Base-by-base conservation (phyloP, 2,113 vertebrate species). In the Lipophrys pholis region DNA sequence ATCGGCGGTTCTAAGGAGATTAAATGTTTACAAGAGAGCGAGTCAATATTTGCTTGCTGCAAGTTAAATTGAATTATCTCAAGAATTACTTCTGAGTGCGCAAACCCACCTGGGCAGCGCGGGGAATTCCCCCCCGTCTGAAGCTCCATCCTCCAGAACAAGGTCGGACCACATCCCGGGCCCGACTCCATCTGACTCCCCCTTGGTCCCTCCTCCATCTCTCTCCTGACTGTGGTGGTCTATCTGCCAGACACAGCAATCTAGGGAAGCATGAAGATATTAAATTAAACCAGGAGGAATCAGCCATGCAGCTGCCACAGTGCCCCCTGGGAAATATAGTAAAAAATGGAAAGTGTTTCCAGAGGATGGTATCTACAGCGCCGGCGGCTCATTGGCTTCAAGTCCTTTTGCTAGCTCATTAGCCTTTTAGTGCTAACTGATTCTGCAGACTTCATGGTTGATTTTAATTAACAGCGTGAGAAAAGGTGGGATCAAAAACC, bases 241-340 rank as follows among this genome's bases (percentile, higher is more conserved):
- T 69, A 66, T 82, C 75, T 87, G 80, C 61, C 80, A 86, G 76
- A 84, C 70, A 73, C 63, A 85, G 86, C 75, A 76, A 74, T 83
- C 84, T 70, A 76, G 78, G 79, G 83, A 91, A 82, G 89, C 87
- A 87, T 89, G 85, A 84, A 87, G 81, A 89, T 87, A 92, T 90
- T 93, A 92, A 91, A 94, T 93, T 90, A 92, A 91, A 93, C 83
- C 86, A 63, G 63, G 83, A 89, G 77, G 90, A 90, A 84, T 90
- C 82, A 89, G 78, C 83, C 87, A 82, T 83, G 88, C 92, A 90
- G 88, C 90, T 87, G 90, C 77, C 84, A 80, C 71, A 80, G 63
- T 78, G 79, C 58, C 85, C 84, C 83, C 49, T 75, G 85, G 90
- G 89, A 91, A 90, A 91, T 91, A 50, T 81, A 76, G 66, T 66